Base-by-base conservation (phyloP, 2,888 invertebrate species). In the Hydrotaea cyrtoneurina region DNA sequence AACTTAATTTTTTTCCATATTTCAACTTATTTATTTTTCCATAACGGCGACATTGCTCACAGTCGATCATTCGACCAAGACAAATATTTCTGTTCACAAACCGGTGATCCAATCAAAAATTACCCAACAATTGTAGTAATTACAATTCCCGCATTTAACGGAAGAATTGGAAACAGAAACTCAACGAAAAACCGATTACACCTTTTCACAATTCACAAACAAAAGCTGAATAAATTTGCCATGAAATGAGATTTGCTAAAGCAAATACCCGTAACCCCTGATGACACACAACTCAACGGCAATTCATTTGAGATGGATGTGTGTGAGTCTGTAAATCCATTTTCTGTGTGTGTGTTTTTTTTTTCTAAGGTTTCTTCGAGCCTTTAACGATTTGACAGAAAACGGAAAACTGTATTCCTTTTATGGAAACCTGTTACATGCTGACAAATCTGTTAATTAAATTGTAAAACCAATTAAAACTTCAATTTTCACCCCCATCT, bases 401-500 rank as follows among this genome's bases (percentile, higher is more conserved):
- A 53, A 55, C n/a, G 71, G 66, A 73, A 72, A 80, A 75, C 74
- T 83, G 72, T 64, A 5, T 64, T 46, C n/a, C 39, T 10, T 39
- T 10, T 57, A 46, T 66, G 19, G 84, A 86, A 86, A 87, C 80
- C 85, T 86, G 86, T 85, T 86, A 90, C 88, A 88, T 88, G 87
- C 88, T 90, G 89, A 89, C 88, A 89, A 90, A 91, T 91, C 90
- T 88, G 89, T 89, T 90, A 91, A 91, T 91, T 91, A 89, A 91
- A 90, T 91, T 90, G 88, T 88, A 90, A 91, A 91, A 90, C 90
- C 91, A 91, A 91, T 91, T 91, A 91, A 90, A 91, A 90, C 88
- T 90, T 91, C 85, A 88, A 87, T 88, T 89, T 87, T 80, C 71
- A n/a, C 43, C 19, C 21, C 39, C 59, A 17, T 23, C 23, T 39